Percentiles rank a stretch among this genome's conserved stretches.
Evolutionary conservation across 2,797 vertebrate genomes (phyloP).

Genomic region (Amniataba percoides): DNA sequence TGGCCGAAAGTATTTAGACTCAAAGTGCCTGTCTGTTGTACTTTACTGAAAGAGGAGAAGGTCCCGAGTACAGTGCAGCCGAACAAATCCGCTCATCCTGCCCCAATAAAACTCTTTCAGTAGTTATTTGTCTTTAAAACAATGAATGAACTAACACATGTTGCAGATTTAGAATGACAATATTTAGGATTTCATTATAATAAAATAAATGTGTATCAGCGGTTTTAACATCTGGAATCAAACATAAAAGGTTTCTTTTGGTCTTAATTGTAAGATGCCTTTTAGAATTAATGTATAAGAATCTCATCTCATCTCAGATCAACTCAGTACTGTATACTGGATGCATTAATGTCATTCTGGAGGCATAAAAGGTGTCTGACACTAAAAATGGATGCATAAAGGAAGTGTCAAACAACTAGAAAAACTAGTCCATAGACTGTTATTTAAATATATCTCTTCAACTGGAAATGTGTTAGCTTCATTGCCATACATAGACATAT

Average conservation of each 20-base stretch:
- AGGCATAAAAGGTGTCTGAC: neutral
- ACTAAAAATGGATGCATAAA: neutral
- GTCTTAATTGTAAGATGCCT: too few relatives aligned
- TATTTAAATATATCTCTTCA: neutral
- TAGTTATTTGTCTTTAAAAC: neutral
- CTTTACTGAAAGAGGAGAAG: neutral
- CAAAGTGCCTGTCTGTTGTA: neutral
- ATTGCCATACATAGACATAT: neutral
- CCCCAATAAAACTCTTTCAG: neutral
- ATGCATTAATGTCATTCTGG: neutral
- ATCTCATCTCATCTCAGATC: neutral
- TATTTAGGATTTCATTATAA: neutral
- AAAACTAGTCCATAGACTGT: neutral
- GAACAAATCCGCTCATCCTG: too few relatives aligned
- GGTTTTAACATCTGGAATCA: neutral
- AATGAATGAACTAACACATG: neutral
- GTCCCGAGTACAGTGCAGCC: neutral
- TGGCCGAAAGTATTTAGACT: slow-evolving; percentile 1
- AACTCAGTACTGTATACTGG: neutral
- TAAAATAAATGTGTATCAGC: neutral
- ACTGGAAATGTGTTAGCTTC: neutral
- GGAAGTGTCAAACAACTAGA: too few relatives aligned
- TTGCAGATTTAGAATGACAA: neutral
- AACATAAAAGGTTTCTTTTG: neutral
- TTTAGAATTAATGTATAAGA: too few relatives aligned